Base-by-base conservation (phyloP, 2,113 vertebrate species). In the Poeciliopsis occidentalis region DNA sequence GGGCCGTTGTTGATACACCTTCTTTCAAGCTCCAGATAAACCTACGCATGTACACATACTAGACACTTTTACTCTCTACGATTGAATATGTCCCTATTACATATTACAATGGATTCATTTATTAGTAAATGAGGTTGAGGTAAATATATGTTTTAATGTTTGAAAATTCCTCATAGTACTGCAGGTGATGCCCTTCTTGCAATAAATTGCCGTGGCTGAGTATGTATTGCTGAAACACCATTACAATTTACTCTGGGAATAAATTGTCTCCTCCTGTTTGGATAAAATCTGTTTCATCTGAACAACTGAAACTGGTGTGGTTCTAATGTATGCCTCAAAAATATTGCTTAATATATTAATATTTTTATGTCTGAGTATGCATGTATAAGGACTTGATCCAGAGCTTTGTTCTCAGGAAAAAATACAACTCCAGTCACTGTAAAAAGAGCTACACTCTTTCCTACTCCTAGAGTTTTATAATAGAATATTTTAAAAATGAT, bases 151-250 rank as follows among this genome's bases (percentile, higher is more conserved):
- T 72, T 75, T 80, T 63, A 57, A 30, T 76, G 54, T 80, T 76
- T 75, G 63, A 81, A 70, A 71, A 69, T 34, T 71, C 71, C 73
- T 84, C 68, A 64, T 0, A 26, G 79, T 80, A 83, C 80, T 75
- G 78, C 87, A 90, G 88, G 90, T 89, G 84, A 84, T 87, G 83
- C 84, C 84, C 87, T 85, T 90, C 85, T 90, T 87, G 80, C 78
- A 81, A 82, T 37, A 80, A 73, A 85, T 88, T 32, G 79, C 68
- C 75, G 74, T 73, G 76, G 80, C 64, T 74, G 83, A 86, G 66
- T 39, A 88, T 82, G 82, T 64, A 71, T 30, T 84, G 87, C 29
- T 69, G 73, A 81, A 89, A 82, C 75, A 67, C 71, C 71, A 74
- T 79, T 67, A 73, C 64, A 26, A 62, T 84, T 78, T 88, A 88